Base-by-base conservation (phyloP, 2,797 vertebrate species). In the Todus mexicanus region DNA sequence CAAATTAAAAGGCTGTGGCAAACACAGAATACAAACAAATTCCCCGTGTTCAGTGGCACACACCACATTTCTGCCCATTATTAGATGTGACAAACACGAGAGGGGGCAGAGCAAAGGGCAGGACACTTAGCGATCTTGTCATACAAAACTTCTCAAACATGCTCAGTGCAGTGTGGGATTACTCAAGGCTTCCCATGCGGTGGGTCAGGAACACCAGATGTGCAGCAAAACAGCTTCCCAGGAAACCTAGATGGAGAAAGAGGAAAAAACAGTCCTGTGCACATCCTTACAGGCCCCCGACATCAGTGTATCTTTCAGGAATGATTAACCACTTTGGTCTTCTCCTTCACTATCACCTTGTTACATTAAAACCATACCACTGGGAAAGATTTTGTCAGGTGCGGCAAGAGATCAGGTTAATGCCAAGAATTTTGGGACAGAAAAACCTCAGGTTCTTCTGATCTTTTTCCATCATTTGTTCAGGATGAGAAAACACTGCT, bases 21-120 rank as follows among this genome's bases (percentile, higher is more conserved):
- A 92, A 92, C 51, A 77, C 1, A 14, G 84, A 89, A 96, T 20
- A 95, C 93, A 95, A 96, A 94, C 88, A 95, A 96, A 96, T 95
- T 95, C 93, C 93, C 95, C 7, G 3, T 95, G 95, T 75, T 97
- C 95, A 95, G 84, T 84, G 89, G 96, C 95, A 97, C 86, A 94
- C 89, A 95, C 81, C 59, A 60, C 92, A 92, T 95, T 90, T 95
- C 70, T 87, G 93, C 85, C 82, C 89, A 91, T 96, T 95, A 95
- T 96, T 96, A 90, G 95, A 95, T 96, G 95, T 95, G 96, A 96
- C 95, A 96, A 96, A 95, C 95, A 89, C 88, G 33, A 95, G 96
- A 96, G 92, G 87, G 94, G 95, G 93, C 87, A 94, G 95, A 96
- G 93, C 95, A 96, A 97, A 96, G 93, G 94, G 94, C 95, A 97